Evolutionary conservation across 2,888 invertebrate genomes (phyloP).

Genomic region (Acronicta aceris): DNA sequence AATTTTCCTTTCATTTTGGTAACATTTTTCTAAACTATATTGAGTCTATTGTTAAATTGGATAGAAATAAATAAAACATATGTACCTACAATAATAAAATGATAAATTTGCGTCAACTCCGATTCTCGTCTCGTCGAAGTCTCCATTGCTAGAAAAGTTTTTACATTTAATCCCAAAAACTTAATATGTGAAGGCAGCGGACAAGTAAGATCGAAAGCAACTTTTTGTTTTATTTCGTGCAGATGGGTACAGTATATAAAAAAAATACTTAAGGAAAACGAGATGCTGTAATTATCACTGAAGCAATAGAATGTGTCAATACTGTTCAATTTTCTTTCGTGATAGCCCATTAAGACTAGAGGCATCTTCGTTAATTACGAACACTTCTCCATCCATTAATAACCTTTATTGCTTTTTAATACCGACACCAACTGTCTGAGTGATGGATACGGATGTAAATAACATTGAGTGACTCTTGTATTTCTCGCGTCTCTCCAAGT

Average conservation of each 20-base stretch:
- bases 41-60: too few species aligned
- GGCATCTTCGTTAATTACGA: constrained; percentile 60
- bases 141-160: constrained; percentile 20
- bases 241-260: too few species aligned
- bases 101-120: not conserved
- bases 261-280: not conserved
- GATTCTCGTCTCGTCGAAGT: constrained; percentile 8
- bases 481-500: constrained; percentile 17
- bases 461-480: constrained; percentile 32
- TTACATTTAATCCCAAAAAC: too few species aligned
- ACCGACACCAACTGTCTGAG: constrained; percentile 37
- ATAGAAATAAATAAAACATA: too few species aligned
- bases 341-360: constrained; percentile 14
- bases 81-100: not conserved
- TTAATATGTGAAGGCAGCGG: constrained; percentile 12
- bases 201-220: constrained; percentile 9
- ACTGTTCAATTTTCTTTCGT: constrained; percentile 25
- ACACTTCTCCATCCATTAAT: constrained; percentile 63
- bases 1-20: not conserved
- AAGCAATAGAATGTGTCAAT: constrained; percentile 14
- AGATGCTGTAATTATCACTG: constrained; percentile 4
- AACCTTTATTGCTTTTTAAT: constrained; percentile 65
- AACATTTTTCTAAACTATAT: not conserved
- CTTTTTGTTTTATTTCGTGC: too few species aligned
- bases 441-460: constrained; percentile 38